Conservation (phyloP, 2,888 invertebrate species). For the Drosophila subquinaria region DNA sequence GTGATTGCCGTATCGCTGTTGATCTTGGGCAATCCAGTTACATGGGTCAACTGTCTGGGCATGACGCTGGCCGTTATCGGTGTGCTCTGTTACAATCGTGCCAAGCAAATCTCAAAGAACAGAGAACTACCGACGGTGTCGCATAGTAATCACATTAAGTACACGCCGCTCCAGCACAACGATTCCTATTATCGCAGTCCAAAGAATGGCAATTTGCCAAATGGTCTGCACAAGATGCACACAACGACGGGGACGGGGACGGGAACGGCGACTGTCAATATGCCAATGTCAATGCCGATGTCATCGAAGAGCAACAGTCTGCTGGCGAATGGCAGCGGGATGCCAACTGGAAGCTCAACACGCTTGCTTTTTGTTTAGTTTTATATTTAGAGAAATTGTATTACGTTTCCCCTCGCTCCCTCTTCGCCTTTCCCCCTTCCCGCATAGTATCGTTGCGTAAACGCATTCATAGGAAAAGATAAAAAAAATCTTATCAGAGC, state of each 20-base stretch:
- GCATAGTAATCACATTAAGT: constrained; percentile 85
- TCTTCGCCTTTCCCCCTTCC: not conserved
- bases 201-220: constrained; percentile 56
- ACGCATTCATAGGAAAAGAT: not conserved
- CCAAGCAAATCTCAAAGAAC: constrained; percentile 90
- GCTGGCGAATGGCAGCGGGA: constrained; percentile 79
- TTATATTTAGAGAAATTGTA: constrained; percentile 64
- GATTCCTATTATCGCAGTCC: constrained; percentile 74
- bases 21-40: constrained; percentile 96
- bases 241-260: constrained; percentile 14
- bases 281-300: constrained; percentile 35
- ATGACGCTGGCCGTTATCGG: constrained; percentile 96
- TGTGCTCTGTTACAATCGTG: constrained; percentile 96
- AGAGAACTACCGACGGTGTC: constrained; percentile 86
- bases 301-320: constrained; percentile 70
- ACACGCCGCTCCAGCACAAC: constrained; percentile 76
- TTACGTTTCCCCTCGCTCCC: constrained; percentile 2
- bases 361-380: constrained; percentile 84
- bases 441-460: not conserved
- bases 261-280: constrained; percentile 44
- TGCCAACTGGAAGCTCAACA: constrained; percentile 78
- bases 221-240: constrained; percentile 55
- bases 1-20: constrained; percentile 95
- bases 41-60: constrained; percentile 93
- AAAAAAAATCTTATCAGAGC: constrained; percentile 1